A percentile compares a stretch with the other conserved stretches of the same genome.
These are phyloP conservation scores for Hyperoplus lanceolatus DNA, from an alignment of 2,797 vertebrate genomes.

Conservation along the genomic window DNA sequence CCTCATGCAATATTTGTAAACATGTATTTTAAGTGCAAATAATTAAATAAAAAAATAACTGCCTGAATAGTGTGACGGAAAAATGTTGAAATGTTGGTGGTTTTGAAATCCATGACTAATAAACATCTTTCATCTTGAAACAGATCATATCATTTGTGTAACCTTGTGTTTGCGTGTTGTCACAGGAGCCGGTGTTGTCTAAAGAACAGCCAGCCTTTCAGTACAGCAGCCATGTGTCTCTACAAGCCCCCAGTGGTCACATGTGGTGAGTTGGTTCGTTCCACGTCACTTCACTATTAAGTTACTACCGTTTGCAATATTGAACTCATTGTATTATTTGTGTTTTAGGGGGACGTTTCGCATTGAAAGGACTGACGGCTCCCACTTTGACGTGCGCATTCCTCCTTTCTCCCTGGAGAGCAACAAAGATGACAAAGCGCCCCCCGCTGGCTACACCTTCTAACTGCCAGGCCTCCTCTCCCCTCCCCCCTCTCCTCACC, in stretches of 20 bases:
- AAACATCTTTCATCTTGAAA: neutral
- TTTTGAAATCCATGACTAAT: neutral
- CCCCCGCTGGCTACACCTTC: slow-evolving; percentile 85
- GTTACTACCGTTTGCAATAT: neutral
- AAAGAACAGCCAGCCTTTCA: slow-evolving; percentile 99
- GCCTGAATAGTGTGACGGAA: too few species aligned
- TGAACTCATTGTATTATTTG: neutral
- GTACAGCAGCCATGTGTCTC: slow-evolving; percentile 98
- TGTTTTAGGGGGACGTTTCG: slow-evolving; percentile 95
- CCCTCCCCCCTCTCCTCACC: neutral
- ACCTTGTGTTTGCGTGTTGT: slow-evolving; percentile 25
- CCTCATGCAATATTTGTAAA: too few species aligned
- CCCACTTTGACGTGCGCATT: slow-evolving; percentile 98
- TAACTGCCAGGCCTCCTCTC: slow-evolving; percentile 55
- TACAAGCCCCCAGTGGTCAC: slow-evolving; percentile 97
- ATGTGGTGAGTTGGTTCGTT: slow-evolving; percentile 92
- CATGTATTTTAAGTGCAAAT: too few species aligned
- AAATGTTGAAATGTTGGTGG: too few species aligned
- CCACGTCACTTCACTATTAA: neutral
- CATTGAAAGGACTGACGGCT: slow-evolving; percentile 96
- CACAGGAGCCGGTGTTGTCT: slow-evolving; percentile 95
- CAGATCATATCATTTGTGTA: neutral
- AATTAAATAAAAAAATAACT: too few species aligned
- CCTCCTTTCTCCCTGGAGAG: slow-evolving; percentile 98
- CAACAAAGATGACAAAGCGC: slow-evolving; percentile 89